A percentile compares a stretch with the other conserved stretches of the same genome.
Evolutionary conservation across 2,113 vertebrate genomes (phyloP).

Genomic region (Ariopsis seemanni): DNA sequence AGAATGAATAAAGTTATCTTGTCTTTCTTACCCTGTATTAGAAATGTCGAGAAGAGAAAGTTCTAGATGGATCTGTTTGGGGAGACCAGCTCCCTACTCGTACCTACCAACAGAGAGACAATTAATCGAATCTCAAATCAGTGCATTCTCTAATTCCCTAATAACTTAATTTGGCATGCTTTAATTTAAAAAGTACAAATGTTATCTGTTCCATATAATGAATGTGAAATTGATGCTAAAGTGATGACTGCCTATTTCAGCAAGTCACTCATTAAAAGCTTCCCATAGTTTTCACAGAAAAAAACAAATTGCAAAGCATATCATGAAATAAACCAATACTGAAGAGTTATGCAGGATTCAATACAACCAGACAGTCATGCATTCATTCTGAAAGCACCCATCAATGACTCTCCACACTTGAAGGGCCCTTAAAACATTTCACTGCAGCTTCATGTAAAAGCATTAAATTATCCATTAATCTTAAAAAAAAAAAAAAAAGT

Average conservation of each 20-base stretch:
- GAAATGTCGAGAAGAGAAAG: background rate
- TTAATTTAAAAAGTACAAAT: background rate
- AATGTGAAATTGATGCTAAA: background rate
- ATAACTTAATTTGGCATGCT: background rate
- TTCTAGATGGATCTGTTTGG: conserved; percentile 70
- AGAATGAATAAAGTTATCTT: background rate
- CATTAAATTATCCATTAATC: background rate
- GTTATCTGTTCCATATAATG: background rate
- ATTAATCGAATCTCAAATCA: background rate
- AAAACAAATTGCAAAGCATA: background rate
- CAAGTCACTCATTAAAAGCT: background rate
- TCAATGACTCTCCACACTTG: background rate
- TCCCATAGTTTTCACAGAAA: background rate
- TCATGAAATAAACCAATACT: background rate
- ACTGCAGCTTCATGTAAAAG: background rate
- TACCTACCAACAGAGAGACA: conserved; percentile 62
- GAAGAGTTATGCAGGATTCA: conserved; percentile 5
- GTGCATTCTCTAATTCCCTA: background rate
- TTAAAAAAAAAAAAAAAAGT: background rate
- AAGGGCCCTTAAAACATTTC: background rate
- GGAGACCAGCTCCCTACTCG: conserved; percentile 82
- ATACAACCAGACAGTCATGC: background rate
- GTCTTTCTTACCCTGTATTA: background rate
- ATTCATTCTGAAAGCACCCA: background rate
- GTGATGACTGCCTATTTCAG: background rate